A percentile compares a stretch with the other conserved stretches of the same genome.
Conservation (phyloP, 2,888 invertebrate genomes). For the Stenodema calcarata region DNA sequence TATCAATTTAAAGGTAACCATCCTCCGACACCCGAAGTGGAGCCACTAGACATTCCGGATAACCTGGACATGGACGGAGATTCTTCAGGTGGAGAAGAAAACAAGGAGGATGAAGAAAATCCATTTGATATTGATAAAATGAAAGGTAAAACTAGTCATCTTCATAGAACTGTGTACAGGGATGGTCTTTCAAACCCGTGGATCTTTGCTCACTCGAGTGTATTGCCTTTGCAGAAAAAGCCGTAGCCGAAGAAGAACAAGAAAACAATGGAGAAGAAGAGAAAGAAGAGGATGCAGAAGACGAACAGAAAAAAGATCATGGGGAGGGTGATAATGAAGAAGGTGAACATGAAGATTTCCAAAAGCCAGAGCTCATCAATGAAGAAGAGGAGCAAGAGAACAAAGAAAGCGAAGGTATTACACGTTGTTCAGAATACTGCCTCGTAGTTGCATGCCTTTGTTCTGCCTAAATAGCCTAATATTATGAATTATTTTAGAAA, state of each 20-base stretch:
- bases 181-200: neutral
- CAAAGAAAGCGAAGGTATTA: too few species aligned
- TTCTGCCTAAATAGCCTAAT: too few species aligned
- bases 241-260: constrained; percentile 60
- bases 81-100: constrained; percentile 66
- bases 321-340: constrained; percentile 57
- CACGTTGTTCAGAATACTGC: too few species aligned
- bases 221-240: constrained; percentile 23
- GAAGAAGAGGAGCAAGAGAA: constrained; percentile 56
- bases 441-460: too few species aligned
- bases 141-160: constrained; percentile 65
- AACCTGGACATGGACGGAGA: constrained; percentile 68
- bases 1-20: constrained; percentile 60
- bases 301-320: constrained; percentile 60
- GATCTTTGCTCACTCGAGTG: neutral
- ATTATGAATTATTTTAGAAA: neutral
- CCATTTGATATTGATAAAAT: constrained; percentile 85
- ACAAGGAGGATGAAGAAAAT: constrained; percentile 73
- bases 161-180: neutral
- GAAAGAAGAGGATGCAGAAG: constrained; percentile 60
- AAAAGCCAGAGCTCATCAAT: constrained; percentile 59
- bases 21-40: constrained; percentile 79
- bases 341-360: constrained; percentile 58
- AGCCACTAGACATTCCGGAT: constrained; percentile 87
- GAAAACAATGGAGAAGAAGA: constrained; percentile 62